These are phyloP conservation scores for Cheilosia vulpina DNA, from an alignment of 2,888 invertebrate species.

Conservation along the genomic window DNA sequence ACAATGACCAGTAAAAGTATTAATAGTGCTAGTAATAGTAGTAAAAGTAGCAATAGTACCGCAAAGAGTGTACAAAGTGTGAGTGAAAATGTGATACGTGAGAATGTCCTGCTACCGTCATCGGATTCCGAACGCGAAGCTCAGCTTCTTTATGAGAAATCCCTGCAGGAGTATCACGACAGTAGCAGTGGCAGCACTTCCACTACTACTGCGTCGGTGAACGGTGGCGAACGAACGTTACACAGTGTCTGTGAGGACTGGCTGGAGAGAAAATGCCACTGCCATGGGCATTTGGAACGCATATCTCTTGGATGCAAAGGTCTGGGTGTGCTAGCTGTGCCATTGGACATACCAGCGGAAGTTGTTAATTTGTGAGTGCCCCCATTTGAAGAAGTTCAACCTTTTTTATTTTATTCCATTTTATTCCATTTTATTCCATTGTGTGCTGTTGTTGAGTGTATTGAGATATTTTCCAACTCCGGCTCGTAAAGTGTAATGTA, in stretches of 20 bases:
- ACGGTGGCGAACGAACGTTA: constrained; percentile 77
- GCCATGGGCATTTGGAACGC: constrained; percentile 80
- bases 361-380: constrained; percentile 82
- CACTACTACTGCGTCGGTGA: constrained; percentile 33
- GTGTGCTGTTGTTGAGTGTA: constrained; percentile 14
- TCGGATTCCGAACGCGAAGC: constrained; percentile 83
- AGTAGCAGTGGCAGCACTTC: constrained; percentile 40
- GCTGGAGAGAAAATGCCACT: constrained; percentile 82
- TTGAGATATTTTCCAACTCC: constrained; percentile 8
- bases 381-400: constrained; percentile 27
- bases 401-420: constrained; percentile 2
- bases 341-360: constrained; percentile 81
- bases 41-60: constrained; percentile 63
- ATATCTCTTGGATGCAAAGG: constrained; percentile 81
- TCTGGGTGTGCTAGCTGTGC: constrained; percentile 81
- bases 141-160: constrained; percentile 82
- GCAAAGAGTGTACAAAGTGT: constrained; percentile 30
- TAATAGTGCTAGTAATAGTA: constrained; percentile 63
- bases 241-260: constrained; percentile 81
- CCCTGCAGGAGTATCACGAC: constrained; percentile 81
- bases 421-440: not conserved
- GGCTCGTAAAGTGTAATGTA: not conserved
- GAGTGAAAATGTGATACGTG: constrained; percentile 78
- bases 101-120: constrained; percentile 82
- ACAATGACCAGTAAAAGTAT: constrained; percentile 65